Percentiles rank a stretch among this genome's conserved stretches.
Conservation (phyloP, 1,140 invertebrate genomes). For the Pachypeltis micranthus region DNA sequence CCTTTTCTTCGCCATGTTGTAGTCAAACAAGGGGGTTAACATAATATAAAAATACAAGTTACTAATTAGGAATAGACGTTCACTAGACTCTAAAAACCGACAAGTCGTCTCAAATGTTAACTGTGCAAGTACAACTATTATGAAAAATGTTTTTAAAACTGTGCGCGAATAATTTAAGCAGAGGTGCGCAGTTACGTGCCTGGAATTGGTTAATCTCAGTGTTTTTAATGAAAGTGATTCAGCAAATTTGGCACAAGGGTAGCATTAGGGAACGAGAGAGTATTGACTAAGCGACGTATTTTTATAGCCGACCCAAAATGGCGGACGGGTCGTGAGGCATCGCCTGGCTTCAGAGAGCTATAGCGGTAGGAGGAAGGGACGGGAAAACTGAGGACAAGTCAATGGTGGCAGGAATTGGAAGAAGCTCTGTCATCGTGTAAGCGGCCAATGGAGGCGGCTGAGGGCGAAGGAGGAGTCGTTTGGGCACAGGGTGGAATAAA, state of each 20-base stretch:
- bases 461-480: conserved; percentile 32
- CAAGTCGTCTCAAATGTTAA: too few species aligned
- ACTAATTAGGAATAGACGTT: too few species aligned
- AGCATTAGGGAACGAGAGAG: not conserved
- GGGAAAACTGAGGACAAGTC: conserved; percentile 56
- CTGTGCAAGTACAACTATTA: too few species aligned
- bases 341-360: conserved; percentile 16
- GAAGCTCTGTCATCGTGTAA: conserved; percentile 54
- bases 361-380: conserved; percentile 12
- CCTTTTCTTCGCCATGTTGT: too few species aligned
- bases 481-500: conserved; percentile 41
- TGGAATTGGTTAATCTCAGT: too few species aligned
- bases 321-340: not conserved
- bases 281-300: not conserved
- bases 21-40: too few species aligned
- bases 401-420: conserved; percentile 44
- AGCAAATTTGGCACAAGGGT: not conserved
- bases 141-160: too few species aligned
- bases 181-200: too few species aligned
- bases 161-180: too few species aligned
- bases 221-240: not conserved
- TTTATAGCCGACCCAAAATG: not conserved
- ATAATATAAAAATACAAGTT: too few species aligned
- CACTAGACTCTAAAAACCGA: too few species aligned
- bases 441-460: conserved; percentile 42